Percentiles rank a stretch among this genome's conserved stretches.
phyloP scores from a whole-genome alignment of 2,797 vertebrate species.

The Rhinophrynus dorsalis region DNA sequence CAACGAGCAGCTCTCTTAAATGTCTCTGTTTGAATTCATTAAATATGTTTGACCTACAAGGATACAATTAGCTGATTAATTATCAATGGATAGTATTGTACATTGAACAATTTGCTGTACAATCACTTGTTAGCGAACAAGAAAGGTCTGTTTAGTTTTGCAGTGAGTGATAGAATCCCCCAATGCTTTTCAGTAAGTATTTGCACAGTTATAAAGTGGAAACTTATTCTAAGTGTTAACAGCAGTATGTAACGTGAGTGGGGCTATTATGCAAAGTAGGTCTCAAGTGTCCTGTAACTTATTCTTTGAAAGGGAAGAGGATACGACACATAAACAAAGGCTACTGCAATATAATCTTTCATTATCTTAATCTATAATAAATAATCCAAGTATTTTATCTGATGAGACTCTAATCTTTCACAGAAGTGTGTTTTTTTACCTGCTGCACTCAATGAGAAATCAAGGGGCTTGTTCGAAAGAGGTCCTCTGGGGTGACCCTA shows the following conservation, averaged over 20 bases:
- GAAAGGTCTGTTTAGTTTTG: neutral
- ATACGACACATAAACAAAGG: slow-evolving; percentile 64
- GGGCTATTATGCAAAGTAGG: slow-evolving; percentile 62
- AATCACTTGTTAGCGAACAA: slow-evolving; percentile 1
- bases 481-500: slow-evolving; percentile 3
- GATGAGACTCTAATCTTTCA: slow-evolving; percentile 21
- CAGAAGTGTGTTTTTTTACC: slow-evolving; percentile 4
- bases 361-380: slow-evolving; percentile 68
- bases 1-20: no score
- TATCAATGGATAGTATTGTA: neutral
- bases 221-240: slow-evolving; percentile 60
- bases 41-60: no score
- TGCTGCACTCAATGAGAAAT: neutral
- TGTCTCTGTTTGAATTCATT: no score
- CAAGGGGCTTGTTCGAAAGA: neutral
- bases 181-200: slow-evolving; percentile 24
- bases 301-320: slow-evolving; percentile 69
- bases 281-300: slow-evolving; percentile 76
- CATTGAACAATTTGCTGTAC: neutral
- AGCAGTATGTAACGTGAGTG: slow-evolving; percentile 65
- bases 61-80: neutral
- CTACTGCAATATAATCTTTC: slow-evolving; percentile 71
- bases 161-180: slow-evolving; percentile 16
- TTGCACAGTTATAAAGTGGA: slow-evolving; percentile 63
- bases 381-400: slow-evolving; percentile 69